Base-by-base conservation (phyloP, 2,113 vertebrate species). In the Phylloscopus trochilus region DNA sequence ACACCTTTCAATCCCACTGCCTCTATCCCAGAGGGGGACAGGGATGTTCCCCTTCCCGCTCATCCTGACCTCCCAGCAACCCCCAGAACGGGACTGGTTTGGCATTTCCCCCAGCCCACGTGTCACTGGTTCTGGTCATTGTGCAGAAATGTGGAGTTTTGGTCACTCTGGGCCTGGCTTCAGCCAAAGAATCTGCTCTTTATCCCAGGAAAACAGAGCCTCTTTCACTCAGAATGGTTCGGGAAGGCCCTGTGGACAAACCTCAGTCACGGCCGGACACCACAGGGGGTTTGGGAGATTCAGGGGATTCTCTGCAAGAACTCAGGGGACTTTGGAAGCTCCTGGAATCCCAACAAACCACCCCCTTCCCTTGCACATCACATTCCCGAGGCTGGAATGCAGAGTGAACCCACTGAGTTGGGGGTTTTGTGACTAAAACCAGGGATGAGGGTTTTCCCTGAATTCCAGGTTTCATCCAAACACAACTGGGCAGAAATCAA, bases 301-400 rank as follows among this genome's bases (percentile, higher is more conserved):
- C 41, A 5, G 74, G 79, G 31, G 41, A 63, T 49, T 22, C 33
- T 19, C 68, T 26, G 35, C 5, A 41, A 35, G 35, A 55, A 8
- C 30, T 9, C 1, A 13, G 70, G 22, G 10, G 7, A 15, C 9
- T 77, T 5, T 51, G 69, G 35, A 51, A 62, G 52, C 47, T 30
- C 28, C 62, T 19, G 51, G n/a, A 39, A n/a, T 19, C 27, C 31
- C 0, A 8, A 8, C 11, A 35, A 35, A 35, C 9, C 16, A 15
- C 1, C 13, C 12, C 31, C 22, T 41, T 13, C 15, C 47, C 31
- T 5, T 12, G 26, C 35, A 16, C 12, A 1, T 37, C 24, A 4
- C 35, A 41, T 5, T 8, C 12, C 11, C 0, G 0, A 55, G 51
- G 35, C 5, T 1, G 12, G 41, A 33, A 37, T 4, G 41, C 10